Evolutionary conservation across 1,140 invertebrate genomes (phyloP).

Genomic region (Aradophagus sp.): DNA sequence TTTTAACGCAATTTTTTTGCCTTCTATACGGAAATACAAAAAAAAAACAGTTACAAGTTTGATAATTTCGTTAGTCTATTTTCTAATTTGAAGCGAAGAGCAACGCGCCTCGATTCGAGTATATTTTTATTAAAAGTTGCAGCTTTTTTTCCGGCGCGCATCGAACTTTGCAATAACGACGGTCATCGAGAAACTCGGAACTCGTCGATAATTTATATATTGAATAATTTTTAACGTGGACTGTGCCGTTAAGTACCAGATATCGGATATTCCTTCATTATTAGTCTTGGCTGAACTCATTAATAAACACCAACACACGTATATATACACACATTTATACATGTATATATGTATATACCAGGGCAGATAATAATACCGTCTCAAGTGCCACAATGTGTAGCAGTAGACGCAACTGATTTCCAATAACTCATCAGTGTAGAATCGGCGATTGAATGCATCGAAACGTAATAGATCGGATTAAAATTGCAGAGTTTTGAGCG

Average conservation of each 20-base stretch:
- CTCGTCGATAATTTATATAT: constrained; percentile 20
- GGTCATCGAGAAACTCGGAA: constrained; percentile 8
- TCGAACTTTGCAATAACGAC: constrained; percentile 41
- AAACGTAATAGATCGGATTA: constrained; percentile 28
- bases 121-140: constrained; percentile 43
- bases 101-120: constrained; percentile 3
- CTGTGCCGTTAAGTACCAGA: constrained; percentile 18
- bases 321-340: too few species aligned
- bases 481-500: constrained; percentile 19
- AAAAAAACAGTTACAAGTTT: neutral
- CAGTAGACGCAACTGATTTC: constrained; percentile 49
- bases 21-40: too few species aligned
- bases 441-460: constrained; percentile 29
- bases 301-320: constrained; percentile 32
- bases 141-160: constrained; percentile 8
- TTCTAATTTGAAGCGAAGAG: constrained; percentile 5
- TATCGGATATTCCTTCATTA: constrained; percentile 50
- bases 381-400: constrained; percentile 29
- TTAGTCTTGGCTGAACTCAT: constrained; percentile 36
- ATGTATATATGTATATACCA: constrained; percentile 1
- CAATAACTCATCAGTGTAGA: constrained; percentile 49
- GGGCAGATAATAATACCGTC: constrained; percentile 27
- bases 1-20: too few species aligned
- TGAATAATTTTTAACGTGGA: constrained; percentile 27
- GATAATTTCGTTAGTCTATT: constrained; percentile 10